A percentile compares a stretch with the other conserved stretches of the same genome.
Conservation (phyloP, 1,140 invertebrate genomes). For the Bradysia coprophila region DNA sequence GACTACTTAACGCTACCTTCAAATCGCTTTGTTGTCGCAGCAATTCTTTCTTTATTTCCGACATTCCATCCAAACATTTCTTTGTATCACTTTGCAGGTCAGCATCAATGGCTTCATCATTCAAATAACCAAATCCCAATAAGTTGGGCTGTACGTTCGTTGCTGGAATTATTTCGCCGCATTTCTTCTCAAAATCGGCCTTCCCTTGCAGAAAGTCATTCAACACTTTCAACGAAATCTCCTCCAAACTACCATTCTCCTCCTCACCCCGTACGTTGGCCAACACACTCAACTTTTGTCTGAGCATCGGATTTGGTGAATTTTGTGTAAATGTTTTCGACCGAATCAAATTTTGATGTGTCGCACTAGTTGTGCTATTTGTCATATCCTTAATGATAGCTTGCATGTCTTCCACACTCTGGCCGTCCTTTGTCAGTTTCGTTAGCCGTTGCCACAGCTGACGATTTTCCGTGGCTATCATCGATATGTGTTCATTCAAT, state of each 20-base stretch:
- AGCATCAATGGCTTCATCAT: slow-evolving; percentile 31
- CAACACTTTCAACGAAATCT: slow-evolving; percentile 48
- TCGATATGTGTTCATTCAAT: slow-evolving; percentile 49
- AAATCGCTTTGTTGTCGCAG: slow-evolving; percentile 42
- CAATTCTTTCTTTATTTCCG: slow-evolving; percentile 37
- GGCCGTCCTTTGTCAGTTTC: slow-evolving; percentile 36
- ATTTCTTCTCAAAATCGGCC: slow-evolving; percentile 43
- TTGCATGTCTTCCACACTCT: slow-evolving; percentile 13
- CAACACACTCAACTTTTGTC: slow-evolving; percentile 24
- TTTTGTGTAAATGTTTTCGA: slow-evolving; percentile 42
- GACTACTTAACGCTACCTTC: slow-evolving; percentile 24
- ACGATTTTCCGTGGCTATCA: slow-evolving; percentile 63
- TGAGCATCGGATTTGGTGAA: slow-evolving; percentile 29
- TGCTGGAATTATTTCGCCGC: slow-evolving; percentile 34
- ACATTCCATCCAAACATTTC: slow-evolving; percentile 39
- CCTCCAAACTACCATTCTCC: slow-evolving; percentile 47
- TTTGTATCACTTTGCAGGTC: slow-evolving; percentile 42
- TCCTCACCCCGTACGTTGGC: slow-evolving; percentile 10
- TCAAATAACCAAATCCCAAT: slow-evolving; percentile 45
- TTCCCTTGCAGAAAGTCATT: slow-evolving; percentile 41
- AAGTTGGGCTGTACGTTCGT: slow-evolving; percentile 29
- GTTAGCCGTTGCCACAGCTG: slow-evolving; percentile 54
- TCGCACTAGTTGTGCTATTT: neutral
- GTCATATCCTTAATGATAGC: slow-evolving; percentile 1
- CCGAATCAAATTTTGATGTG: slow-evolving; percentile 25